Evolutionary conservation across 2,888 invertebrate genomes (phyloP).

Genomic region (Ceramica pisi): DNA sequence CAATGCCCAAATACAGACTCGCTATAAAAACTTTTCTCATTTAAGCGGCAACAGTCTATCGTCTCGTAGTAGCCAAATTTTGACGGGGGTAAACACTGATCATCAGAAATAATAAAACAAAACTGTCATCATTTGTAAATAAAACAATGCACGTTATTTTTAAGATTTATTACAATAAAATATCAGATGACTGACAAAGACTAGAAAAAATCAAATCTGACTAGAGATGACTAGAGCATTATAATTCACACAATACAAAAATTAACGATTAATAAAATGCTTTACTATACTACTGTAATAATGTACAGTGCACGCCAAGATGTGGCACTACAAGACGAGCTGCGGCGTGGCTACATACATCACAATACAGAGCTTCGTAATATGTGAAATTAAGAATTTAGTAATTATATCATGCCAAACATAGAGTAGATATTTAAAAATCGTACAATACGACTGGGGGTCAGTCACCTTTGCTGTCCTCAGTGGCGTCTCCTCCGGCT

Average conservation of each 20-base stretch:
- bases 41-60: constrained; percentile 84
- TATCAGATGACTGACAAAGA: constrained; percentile 77
- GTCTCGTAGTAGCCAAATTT: constrained; percentile 85
- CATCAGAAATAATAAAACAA: constrained; percentile 58
- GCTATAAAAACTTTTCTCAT: constrained; percentile 77
- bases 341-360: constrained; percentile 82
- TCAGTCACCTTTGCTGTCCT: constrained; percentile 89
- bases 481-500: constrained; percentile 79
- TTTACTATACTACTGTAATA: constrained; percentile 71
- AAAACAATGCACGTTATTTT: constrained; percentile 83
- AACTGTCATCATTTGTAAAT: constrained; percentile 75
- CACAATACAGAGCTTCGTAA: constrained; percentile 85
- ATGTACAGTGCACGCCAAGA: constrained; percentile 80
- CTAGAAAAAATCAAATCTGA: constrained; percentile 74
- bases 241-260: constrained; percentile 82
- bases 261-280: constrained; percentile 71
- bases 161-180: constrained; percentile 82
- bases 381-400: constrained; percentile 87
- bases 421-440: constrained; percentile 87
- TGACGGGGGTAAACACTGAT: constrained; percentile 68
- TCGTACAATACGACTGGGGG: constrained; percentile 89
- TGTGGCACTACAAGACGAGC: constrained; percentile 89
- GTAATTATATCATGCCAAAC: constrained; percentile 90
- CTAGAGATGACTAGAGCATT: constrained; percentile 85
- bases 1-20: constrained; percentile 83